Conservation (phyloP, 2,888 invertebrate species). For the Hirtodrosophila cameraria region DNA sequence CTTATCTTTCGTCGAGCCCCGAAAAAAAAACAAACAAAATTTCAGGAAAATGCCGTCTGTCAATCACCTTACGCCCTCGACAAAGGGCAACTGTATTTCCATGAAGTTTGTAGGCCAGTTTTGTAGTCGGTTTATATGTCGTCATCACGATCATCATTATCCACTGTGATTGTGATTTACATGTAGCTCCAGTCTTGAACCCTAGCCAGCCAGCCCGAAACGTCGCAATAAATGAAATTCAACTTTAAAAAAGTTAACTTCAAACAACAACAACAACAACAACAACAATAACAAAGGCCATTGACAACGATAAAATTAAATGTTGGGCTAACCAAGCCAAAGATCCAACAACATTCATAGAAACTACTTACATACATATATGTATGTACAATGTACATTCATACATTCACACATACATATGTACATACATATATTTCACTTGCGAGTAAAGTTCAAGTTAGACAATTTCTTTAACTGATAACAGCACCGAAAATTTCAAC, state of each 20-base stretch:
- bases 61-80: slow-evolving; percentile 56
- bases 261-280: no score
- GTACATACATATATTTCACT: slow-evolving; percentile 10
- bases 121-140: slow-evolving; percentile 4
- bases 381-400: not conserved
- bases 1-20: not conserved
- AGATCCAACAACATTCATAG: slow-evolving; percentile 13
- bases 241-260: slow-evolving; percentile 3
- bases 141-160: slow-evolving; percentile 15
- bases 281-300: slow-evolving; percentile 37
- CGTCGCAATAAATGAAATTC: slow-evolving; percentile 4
- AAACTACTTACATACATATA: slow-evolving; percentile 9
- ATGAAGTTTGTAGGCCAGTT: slow-evolving; percentile 10
- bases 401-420: not conserved
- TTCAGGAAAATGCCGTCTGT: slow-evolving; percentile 19
- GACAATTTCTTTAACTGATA: slow-evolving; percentile 57
- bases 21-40: not conserved
- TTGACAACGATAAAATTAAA: slow-evolving; percentile 30
- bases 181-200: slow-evolving; percentile 41
- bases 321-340: not conserved
- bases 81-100: slow-evolving; percentile 29
- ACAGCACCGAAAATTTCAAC: slow-evolving; percentile 49
- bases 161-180: slow-evolving; percentile 7
- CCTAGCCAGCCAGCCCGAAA: not conserved
- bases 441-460: slow-evolving; percentile 61